These are phyloP conservation scores for Antedon bifida DNA, from an alignment of 35 echinoderm and acorn worm species.

Conservation along the genomic window DNA sequence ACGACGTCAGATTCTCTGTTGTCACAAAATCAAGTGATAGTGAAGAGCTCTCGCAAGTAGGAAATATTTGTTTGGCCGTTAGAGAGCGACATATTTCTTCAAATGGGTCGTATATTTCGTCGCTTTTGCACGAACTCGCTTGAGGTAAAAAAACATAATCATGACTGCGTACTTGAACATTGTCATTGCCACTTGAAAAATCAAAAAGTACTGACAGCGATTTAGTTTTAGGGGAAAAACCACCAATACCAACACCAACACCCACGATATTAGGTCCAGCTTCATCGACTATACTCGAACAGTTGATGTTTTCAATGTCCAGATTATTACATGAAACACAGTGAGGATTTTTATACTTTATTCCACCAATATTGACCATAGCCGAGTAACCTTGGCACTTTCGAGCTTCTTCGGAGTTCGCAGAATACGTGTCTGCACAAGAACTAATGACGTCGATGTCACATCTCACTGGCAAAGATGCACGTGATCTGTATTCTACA, in stretches of 20 bases:
- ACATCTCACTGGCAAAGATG: background rate
- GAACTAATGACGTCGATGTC: background rate
- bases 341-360: slow-evolving; percentile 8
- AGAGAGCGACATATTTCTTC: background rate
- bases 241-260: too few species aligned
- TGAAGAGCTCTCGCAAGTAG: background rate
- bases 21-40: background rate
- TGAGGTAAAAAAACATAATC: background rate
- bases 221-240: too few species aligned
- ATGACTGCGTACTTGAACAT: background rate
- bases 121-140: background rate
- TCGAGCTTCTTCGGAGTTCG: background rate
- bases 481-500: background rate
- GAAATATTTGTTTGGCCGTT: background rate
- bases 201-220: background rate
- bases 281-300: background rate
- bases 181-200: background rate
- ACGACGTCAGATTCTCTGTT: background rate
- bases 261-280: too few species aligned
- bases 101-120: background rate
- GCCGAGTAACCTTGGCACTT: background rate
- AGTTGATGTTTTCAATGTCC: background rate
- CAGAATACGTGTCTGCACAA: background rate
- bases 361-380: background rate
- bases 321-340: slow-evolving; percentile 9